Percentiles rank a stretch among this genome's conserved stretches.
These are phyloP conservation scores for Craterocephalus amniculus DNA, from an alignment of 2,797 vertebrate genomes.

Conservation along the genomic window DNA sequence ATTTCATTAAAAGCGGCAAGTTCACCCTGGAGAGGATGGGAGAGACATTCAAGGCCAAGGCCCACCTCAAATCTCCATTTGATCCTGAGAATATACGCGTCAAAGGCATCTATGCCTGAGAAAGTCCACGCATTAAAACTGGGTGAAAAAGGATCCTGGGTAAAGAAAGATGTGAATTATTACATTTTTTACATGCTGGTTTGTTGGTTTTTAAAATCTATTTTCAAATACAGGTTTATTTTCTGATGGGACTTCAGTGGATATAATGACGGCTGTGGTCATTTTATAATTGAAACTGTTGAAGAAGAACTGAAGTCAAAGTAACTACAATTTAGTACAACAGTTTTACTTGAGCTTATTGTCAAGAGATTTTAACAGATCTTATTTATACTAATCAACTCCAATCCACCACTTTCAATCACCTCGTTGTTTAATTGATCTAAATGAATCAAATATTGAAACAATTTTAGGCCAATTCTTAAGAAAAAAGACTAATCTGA, in stretches of 20 bases:
- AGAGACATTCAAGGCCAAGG: conserved; percentile 85
- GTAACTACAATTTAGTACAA: not conserved
- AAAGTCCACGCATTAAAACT: conserved; percentile 28
- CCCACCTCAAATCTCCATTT: conserved; percentile 92
- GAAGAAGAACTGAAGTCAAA: conserved; percentile 12
- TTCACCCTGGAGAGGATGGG: conserved; percentile 95
- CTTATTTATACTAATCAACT: not conserved
- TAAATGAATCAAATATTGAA: not conserved
- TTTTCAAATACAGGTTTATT: not conserved
- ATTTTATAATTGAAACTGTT: not conserved
- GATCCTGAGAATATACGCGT: conserved; percentile 93
- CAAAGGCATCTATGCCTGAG: conserved; percentile 88
- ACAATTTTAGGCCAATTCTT: not conserved
- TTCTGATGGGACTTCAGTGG: not conserved
- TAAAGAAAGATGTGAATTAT: not conserved
- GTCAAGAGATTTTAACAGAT: too few relatives aligned
- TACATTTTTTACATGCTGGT: not conserved
- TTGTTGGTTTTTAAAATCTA: not conserved
- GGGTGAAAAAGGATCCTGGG: not conserved
- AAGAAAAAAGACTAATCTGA: not conserved
- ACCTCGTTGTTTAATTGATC: not conserved
- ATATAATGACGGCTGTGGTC: not conserved
- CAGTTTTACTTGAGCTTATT: too few relatives aligned
- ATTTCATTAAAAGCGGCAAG: conserved; percentile 89
- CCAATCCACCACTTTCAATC: not conserved